Conservation (phyloP, 2,888 invertebrate genomes). For the Apeira syringaria region DNA sequence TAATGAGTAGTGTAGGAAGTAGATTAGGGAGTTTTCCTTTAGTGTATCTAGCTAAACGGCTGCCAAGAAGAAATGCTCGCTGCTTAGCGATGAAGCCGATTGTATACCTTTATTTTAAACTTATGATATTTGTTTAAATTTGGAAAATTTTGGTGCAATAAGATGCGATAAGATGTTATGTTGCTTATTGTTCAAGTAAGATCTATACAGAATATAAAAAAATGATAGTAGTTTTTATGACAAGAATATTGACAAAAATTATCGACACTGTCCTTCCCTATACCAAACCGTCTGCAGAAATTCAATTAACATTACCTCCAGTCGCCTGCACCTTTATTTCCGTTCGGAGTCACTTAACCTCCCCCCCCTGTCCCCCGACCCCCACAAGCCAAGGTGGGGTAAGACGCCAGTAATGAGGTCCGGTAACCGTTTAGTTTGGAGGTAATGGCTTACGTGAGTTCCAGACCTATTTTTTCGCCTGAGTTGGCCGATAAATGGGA, state of each 20-base stretch:
- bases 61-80: too few relatives aligned
- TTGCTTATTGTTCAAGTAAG: too few relatives aligned
- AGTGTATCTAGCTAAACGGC: too few relatives aligned
- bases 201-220: too few relatives aligned
- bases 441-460: conserved; percentile 78
- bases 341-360: conserved; percentile 81
- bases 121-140: too few relatives aligned
- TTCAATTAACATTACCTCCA: conserved; percentile 85
- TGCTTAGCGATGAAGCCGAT: too few relatives aligned
- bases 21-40: too few relatives aligned
- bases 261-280: conserved; percentile 47
- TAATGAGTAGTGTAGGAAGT: too few relatives aligned
- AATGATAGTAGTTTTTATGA: too few relatives aligned
- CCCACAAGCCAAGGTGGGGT: conserved; percentile 32
- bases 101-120: too few relatives aligned
- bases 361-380: conserved; percentile 40
- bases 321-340: conserved; percentile 84
- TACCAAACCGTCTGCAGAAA: conserved; percentile 76
- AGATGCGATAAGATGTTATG: too few relatives aligned
- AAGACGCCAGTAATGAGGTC: conserved; percentile 80
- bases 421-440: conserved; percentile 79
- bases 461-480: conserved; percentile 45
- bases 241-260: conserved; percentile 31
- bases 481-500: conserved; percentile 36
- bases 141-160: too few relatives aligned